Conservation (phyloP, 1,140 invertebrate species). For the Trypoxylus dichotomus region DNA sequence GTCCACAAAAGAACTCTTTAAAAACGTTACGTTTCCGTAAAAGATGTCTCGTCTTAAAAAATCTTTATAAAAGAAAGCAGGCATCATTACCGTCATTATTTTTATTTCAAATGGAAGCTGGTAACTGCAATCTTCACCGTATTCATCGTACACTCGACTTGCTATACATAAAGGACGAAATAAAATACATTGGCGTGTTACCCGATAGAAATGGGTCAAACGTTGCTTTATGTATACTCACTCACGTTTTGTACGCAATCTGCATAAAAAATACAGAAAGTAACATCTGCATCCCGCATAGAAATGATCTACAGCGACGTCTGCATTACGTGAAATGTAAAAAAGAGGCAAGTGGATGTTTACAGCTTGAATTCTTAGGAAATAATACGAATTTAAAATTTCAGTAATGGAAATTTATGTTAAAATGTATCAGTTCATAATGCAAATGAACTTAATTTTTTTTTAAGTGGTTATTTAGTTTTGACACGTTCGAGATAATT, state of each 20-base stretch:
- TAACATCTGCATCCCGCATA: slow-evolving; percentile 15
- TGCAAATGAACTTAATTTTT: too few species aligned
- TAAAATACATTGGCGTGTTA: background rate
- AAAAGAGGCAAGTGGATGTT: background rate
- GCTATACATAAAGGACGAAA: background rate
- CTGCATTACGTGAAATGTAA: background rate
- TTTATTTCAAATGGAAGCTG: background rate
- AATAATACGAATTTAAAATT: too few species aligned
- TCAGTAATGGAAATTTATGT: too few species aligned
- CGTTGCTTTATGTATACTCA: slow-evolving; percentile 11
- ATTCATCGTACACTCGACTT: background rate
- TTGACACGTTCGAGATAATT: too few species aligned
- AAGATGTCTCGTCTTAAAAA: background rate
- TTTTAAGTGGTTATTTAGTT: too few species aligned
- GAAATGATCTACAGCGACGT: slow-evolving; percentile 6
- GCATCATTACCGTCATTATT: background rate
- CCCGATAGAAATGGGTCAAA: background rate
- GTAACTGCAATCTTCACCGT: background rate
- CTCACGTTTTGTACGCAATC: slow-evolving; percentile 5
- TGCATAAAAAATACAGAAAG: slow-evolving; percentile 11
- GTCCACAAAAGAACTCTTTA: background rate
- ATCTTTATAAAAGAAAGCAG: background rate
- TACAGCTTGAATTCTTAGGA: too few species aligned
- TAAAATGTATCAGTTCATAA: too few species aligned
- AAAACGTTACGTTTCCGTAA: too few species aligned